Evolutionary conservation across 1,140 invertebrate genomes (phyloP).

Genomic region (Bicyclus anynana): DNA sequence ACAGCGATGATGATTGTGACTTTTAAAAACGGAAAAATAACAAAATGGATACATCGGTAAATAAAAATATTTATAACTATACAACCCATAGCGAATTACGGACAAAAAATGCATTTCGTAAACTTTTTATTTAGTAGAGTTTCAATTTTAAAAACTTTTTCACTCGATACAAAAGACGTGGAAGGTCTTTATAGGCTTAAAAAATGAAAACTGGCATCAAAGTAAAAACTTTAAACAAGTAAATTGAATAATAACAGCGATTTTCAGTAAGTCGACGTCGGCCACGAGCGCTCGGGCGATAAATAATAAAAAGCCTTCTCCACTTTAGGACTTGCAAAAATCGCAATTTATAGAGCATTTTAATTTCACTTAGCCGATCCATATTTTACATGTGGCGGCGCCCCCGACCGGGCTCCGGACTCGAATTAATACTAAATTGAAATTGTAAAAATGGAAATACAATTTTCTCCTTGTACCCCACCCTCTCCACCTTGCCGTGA

Average conservation of each 20-base stretch:
- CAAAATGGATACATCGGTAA: too few species aligned
- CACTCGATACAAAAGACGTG: constrained; percentile 17
- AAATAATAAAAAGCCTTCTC: constrained; percentile 76
- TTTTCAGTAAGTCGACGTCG: constrained; percentile 66
- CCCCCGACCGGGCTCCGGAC: constrained; percentile 58
- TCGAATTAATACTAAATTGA: constrained; percentile 77
- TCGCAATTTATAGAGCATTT: constrained; percentile 77
- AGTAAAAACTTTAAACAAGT: constrained; percentile 54
- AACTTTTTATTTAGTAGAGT: neutral
- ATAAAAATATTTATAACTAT: neutral
- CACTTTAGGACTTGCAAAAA: constrained; percentile 77
- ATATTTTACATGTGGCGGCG: constrained; percentile 76
- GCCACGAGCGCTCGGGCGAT: constrained; percentile 59
- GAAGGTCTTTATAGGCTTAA: constrained; percentile 26
- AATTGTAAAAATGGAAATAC: constrained; percentile 78
- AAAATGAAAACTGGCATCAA: constrained; percentile 25
- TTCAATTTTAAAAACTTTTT: constrained; percentile 6
- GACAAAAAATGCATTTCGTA: constrained; percentile 3
- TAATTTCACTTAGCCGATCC: constrained; percentile 77
- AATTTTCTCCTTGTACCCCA: constrained; percentile 69
- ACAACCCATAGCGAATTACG: too few species aligned
- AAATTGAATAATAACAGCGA: constrained; percentile 71
- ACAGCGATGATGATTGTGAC: too few species aligned
- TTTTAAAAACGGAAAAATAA: too few species aligned
- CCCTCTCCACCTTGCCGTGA: constrained; percentile 41